Evolutionary conservation across 2,797 vertebrate species (phyloP), one percentile per base, ranked within the genome.

Genomic region (Hemitrygon akajei): DNA sequence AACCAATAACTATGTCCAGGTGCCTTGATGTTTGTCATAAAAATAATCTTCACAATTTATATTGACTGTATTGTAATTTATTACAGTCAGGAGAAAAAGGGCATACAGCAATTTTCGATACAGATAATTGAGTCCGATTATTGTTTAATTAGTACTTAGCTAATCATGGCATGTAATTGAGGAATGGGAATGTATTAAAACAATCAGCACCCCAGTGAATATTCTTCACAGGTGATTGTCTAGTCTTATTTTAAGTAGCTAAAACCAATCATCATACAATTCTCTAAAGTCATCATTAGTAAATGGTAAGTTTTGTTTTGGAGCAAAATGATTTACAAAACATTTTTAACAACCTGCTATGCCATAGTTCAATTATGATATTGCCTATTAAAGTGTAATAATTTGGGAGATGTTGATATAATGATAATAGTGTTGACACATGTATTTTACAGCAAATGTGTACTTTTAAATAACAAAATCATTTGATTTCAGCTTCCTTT

Each of bases 231-330:
- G 86, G 86, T 89, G 11, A 20, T 69, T 69, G 60, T 34, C 60
- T 25, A 22, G 20, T 66, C 63, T 63, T 22, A 89, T 7, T 89
- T 89, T 22, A 66, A 79, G 22, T 22, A 89, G 18, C n/a, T 25
- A 89, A 89, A 22, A 37, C n/a, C 63, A 89, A 69, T 69, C 18
- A 10, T 89, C 60, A 89, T 63, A 89, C 30, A 89, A 89, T 89
- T 69, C 60, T 20, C 86, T 20, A 37, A 89, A 37, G n/a, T 37
- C 14, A 30, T 12, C 16, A 56, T 93, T 27, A 93, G 25, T 2
- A 56, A 40, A 30, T 58, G 47, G 37, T 75, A 58, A 76, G 37
- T 14, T 47, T 47, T 93, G 14, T 47, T 47, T 93, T 47, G 47
- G 47, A 47, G 47, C 40, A 47, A 3, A 47, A 40, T 0, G 27